A percentile compares a stretch with the other conserved stretches of the same genome.
Evolutionary conservation across 2,113 vertebrate genomes (phyloP).

Genomic region (Romanogobio albipinnatus): DNA sequence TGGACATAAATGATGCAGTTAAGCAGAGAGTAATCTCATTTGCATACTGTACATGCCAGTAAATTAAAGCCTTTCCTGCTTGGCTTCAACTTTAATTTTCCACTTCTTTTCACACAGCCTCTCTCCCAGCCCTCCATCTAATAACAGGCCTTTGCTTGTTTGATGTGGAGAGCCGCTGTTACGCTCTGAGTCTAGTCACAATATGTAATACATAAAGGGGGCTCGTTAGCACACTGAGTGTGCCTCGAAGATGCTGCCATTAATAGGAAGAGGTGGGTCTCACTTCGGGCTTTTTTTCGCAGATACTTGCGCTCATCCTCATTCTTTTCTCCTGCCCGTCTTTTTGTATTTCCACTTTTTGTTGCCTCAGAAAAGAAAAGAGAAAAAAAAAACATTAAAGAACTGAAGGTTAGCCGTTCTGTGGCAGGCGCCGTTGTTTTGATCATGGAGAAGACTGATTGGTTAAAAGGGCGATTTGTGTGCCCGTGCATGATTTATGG

Average conservation of each 20-base stretch:
- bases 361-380: not conserved
- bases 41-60: slow-evolving; percentile 99
- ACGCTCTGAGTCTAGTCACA: slow-evolving; percentile 88
- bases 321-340: not conserved
- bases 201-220: slow-evolving; percentile 92
- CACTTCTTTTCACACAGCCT: slow-evolving; percentile 55
- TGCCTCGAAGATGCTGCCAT: slow-evolving; percentile 79
- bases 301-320: slow-evolving; percentile 46
- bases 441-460: slow-evolving; percentile 34
- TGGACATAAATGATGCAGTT: slow-evolving; percentile 99
- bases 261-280: slow-evolving; percentile 70
- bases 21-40: slow-evolving; percentile 99
- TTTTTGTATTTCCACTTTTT: not conserved
- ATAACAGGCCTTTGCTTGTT: slow-evolving; percentile 88
- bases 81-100: slow-evolving; percentile 56
- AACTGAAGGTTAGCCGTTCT: slow-evolving; percentile 1
- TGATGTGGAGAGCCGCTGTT: slow-evolving; percentile 93
- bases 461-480: slow-evolving; percentile 30
- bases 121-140: slow-evolving; percentile 87
- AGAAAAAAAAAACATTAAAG: slow-evolving; percentile 24
- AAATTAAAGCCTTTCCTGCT: slow-evolving; percentile 92
- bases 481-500: slow-evolving; percentile 37
- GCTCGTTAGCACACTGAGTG: slow-evolving; percentile 91
- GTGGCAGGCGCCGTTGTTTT: slow-evolving; percentile 32
- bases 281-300: slow-evolving; percentile 48